Evolutionary conservation across 2,797 vertebrate genomes (phyloP).

Genomic region (Siniperca scherzeri): DNA sequence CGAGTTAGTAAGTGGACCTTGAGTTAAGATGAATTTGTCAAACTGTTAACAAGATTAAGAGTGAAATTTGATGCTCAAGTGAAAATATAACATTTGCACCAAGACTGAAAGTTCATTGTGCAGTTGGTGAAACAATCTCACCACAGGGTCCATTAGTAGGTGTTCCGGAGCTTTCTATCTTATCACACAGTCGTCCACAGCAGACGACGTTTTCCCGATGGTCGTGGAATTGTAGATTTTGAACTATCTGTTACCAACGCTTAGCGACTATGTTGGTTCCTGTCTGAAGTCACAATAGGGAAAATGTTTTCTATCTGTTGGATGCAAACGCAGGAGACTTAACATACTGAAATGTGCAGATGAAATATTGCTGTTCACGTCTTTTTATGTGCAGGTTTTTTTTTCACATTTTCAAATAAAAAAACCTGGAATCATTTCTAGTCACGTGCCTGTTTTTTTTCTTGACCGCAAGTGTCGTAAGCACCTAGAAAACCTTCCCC

Average conservation of each 20-base stretch:
- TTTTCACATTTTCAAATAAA: conserved; percentile 4
- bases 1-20: too few species aligned
- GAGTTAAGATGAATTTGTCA: not conserved
- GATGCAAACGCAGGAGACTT: too few species aligned
- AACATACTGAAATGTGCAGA: not conserved
- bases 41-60: not conserved
- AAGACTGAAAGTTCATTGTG: not conserved
- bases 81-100: not conserved
- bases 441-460: not conserved
- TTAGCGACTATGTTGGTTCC: not conserved
- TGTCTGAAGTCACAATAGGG: not conserved
- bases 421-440: not conserved
- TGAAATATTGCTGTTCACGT: not conserved
- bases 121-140: not conserved
- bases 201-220: too few species aligned
- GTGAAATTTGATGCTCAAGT: not conserved
- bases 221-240: not conserved
- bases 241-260: too few species aligned
- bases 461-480: not conserved
- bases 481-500: not conserved
- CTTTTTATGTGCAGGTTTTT: not conserved
- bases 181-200: not conserved
- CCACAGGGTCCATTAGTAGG: not conserved
- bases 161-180: not conserved
- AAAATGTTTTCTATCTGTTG: not conserved